Evolutionary conservation across 2,113 vertebrate species (phyloP), one percentile per base, ranked within the genome.

Genomic region (Uria lomvia): DNA sequence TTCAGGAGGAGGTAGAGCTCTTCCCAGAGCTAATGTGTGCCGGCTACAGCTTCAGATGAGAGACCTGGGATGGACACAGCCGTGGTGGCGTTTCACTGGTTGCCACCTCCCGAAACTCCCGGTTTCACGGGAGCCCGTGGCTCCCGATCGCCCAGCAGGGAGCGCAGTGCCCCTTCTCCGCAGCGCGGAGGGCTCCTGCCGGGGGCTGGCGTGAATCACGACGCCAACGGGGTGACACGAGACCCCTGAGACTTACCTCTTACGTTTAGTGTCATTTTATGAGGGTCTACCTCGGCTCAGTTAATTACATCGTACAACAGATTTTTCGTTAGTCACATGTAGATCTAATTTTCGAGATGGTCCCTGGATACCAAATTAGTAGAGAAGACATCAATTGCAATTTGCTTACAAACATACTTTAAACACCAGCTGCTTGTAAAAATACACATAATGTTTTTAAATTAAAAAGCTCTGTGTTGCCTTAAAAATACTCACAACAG

Each of bases 321-420:
- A 56, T 90, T 95, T 97, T 97, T 78, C 3, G 12, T 97, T 91
- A 95, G 86, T 96, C 91, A 95, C 91, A 70, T 82, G 55, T 40
- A 94, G 89, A 95, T 91, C 74, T 95, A 76, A 94, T 96, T 95
- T 93, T 86, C 78, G 40, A 77, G 71, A 66, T 55, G 55, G 62
- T 88, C 92, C 95, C 94, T 73, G 2, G 68, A 60, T 74, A 83
- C 85, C 66, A 80, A 93, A 89, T 92, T 92, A 95, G 62, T 21
- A 47, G 91, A 70, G 82, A 92, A 91, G 78, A 88, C 63, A 79
- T 94, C 75, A 86, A 9, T 62, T 68, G 84, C 86, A 95, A 88
- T 93, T 96, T 96, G 94, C 88, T 96, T 92, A 86, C 85, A 96
- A 96, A 92, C 63, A 53, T 40, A 67, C 74, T 97, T 91, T 79